These are phyloP conservation scores for Damaliscus lunatus DNA, from an alignment of 2,113 vertebrate genomes.

Conservation along the genomic window DNA sequence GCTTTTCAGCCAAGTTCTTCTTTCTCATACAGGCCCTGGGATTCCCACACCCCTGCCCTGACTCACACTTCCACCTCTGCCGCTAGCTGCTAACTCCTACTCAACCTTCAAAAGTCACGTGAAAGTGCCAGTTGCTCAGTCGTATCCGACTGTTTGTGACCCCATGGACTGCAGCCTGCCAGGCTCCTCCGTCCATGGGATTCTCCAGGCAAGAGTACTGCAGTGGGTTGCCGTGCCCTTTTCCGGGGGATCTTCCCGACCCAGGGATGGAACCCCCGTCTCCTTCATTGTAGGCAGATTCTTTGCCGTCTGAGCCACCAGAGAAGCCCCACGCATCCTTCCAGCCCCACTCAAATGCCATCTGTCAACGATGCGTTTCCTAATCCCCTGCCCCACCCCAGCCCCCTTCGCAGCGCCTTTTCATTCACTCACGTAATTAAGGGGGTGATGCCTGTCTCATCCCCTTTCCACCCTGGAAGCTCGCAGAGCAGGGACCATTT, in stretches of 20 bases:
- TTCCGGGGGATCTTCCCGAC: background rate
- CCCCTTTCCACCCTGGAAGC: background rate
- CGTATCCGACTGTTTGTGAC: background rate
- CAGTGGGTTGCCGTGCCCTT: background rate
- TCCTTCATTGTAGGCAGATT: background rate
- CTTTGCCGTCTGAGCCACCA: background rate
- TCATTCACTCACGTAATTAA: background rate
- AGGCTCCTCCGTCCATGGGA: background rate
- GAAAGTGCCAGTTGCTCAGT: accelerated
- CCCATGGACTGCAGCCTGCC: accelerated
- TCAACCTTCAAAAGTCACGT: background rate
- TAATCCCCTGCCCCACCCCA: too few species aligned
- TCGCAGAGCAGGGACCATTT: background rate
- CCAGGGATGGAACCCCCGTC: background rate
- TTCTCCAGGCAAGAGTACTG: background rate
- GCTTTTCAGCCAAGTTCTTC: background rate
- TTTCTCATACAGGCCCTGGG: background rate
- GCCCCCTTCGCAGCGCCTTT: background rate
- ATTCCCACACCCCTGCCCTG: background rate
- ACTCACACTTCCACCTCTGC: background rate
- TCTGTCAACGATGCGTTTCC: background rate
- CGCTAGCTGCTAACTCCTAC: background rate
- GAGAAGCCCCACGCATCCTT: background rate
- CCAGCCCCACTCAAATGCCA: background rate
- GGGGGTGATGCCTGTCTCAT: background rate